Base-by-base conservation (phyloP, 2,797 vertebrate genomes). In the Sebastes taczanowskii region DNA sequence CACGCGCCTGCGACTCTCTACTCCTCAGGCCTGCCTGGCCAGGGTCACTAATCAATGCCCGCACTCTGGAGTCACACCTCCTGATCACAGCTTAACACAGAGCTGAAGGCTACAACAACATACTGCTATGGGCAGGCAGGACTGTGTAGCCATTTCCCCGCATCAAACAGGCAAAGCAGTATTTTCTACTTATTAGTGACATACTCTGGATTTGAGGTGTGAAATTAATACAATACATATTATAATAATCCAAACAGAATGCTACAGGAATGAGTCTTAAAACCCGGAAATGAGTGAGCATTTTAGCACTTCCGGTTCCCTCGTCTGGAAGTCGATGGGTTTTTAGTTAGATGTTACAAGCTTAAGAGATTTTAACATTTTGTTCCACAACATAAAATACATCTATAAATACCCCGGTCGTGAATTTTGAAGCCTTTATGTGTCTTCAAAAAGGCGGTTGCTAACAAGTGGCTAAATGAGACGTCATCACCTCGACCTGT, bases 11-110 rank as follows among this genome's bases (percentile, higher is more conserved):
- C 86, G 53, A 92, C 83, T 91, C 86, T 91, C 85, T 83, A 90
- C 92, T 94, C 88, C 87, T 92, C 92, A 88, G 91, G 91, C 90
- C 90, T 93, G 89, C 88, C 86, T 88, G 89, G 82, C 89, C 85
- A 82, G 88, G 89, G 84, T 88, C 89, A 83, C 88, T 93, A 95
- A 95, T 93, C 92, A 95, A 91, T 92, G 90, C 87, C 91, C 85
- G 89, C 87, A 92, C 89, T 89, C 87, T 86, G 87, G 82, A 93
- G 86, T 91, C 90, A 92, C 94, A 94, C 87, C 88, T 92, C 84
- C 86, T 89, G 90, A 92, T 93, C 90, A 87, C 92, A 92, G 89
- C 79, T 90, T 91, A 94, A 92, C 92, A 91, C 89, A 75, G 86
- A 88, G 81, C 80, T 84, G 83, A 90, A 86, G 88, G 90, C 89